Evolutionary conservation across 2,113 vertebrate genomes (phyloP).

Genomic region (Ciconia maguari): DNA sequence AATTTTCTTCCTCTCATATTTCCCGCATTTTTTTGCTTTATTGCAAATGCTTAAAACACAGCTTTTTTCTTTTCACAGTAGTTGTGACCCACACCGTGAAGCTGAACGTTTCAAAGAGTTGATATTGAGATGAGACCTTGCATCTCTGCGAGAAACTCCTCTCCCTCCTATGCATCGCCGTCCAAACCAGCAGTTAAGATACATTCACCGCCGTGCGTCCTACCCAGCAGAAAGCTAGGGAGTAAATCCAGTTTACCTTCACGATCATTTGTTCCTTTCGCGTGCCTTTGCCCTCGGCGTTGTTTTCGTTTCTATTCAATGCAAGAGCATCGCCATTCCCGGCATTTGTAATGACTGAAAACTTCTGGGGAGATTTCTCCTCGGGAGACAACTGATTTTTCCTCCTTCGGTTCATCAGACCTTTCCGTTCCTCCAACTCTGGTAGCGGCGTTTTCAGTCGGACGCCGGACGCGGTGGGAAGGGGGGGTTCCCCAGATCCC

Average conservation of each 20-base stretch:
- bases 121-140: background rate
- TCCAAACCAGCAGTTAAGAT: background rate
- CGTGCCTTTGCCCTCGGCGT: background rate
- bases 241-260: background rate
- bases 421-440: background rate
- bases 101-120: background rate
- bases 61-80: background rate
- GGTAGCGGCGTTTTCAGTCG: background rate
- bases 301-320: background rate
- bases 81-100: background rate
- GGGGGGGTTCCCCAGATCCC: background rate
- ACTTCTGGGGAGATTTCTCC: background rate
- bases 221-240: background rate
- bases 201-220: rapidly evolving
- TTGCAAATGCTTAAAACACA: background rate
- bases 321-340: background rate
- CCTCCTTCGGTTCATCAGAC: background rate
- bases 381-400: background rate
- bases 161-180: background rate
- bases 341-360: background rate
- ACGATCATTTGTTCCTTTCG: background rate
- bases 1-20: background rate
- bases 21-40: background rate
- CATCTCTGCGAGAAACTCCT: background rate
- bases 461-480: background rate